Conservation (phyloP, 2,797 vertebrate genomes). For the Uromys caudimaculatus region DNA sequence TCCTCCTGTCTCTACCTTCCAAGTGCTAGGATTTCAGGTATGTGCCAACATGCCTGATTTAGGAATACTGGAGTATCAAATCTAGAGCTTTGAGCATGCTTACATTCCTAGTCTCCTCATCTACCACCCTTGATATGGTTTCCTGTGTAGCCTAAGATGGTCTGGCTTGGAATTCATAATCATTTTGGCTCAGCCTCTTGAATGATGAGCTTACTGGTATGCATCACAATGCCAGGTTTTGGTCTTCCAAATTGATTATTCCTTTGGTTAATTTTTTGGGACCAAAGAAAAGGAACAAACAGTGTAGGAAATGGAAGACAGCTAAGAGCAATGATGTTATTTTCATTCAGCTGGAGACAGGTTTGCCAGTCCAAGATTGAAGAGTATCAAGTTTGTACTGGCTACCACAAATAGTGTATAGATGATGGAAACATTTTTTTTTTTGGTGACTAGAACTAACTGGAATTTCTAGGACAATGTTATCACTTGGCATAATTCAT, state of each 20-base stretch:
- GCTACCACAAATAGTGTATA: neutral
- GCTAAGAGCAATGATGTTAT: neutral
- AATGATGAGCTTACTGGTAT: neutral
- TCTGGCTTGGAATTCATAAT: neutral
- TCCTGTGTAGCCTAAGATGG: neutral
- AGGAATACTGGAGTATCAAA: neutral
- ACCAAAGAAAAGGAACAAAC: neutral
- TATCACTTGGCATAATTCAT: neutral
- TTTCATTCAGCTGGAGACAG: neutral
- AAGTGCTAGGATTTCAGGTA: neutral
- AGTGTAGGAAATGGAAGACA: neutral
- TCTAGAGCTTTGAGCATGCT: neutral
- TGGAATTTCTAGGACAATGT: conserved; percentile 12
- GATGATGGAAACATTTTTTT: conserved; percentile 39
- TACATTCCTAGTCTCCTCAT: neutral
- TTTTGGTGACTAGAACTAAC: conserved; percentile 48
- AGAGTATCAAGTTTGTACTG: conserved; percentile 5
- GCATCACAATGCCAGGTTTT: neutral
- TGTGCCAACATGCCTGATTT: neutral
- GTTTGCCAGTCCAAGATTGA: neutral
- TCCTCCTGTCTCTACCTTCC: neutral
- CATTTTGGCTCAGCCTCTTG: neutral
- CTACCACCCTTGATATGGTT: neutral
- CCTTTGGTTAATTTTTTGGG: neutral
- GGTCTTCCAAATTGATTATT: neutral